Evolutionary conservation across 2,113 vertebrate genomes (phyloP).

Genomic region (Heptranchias perlo): DNA sequence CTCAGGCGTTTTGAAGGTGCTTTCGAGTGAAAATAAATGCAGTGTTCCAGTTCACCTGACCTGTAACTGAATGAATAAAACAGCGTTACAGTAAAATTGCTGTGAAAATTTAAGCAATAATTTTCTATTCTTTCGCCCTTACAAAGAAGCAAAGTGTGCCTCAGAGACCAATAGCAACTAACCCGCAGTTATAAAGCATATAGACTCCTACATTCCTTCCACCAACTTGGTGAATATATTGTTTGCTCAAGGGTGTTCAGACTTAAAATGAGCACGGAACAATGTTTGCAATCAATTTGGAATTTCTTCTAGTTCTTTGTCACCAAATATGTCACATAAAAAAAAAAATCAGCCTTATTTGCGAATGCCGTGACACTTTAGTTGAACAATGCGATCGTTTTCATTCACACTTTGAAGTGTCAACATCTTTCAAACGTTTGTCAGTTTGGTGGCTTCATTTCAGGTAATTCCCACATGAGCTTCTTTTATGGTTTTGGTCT

Average conservation of each 20-base stretch:
- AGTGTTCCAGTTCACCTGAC: neutral
- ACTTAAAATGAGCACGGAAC: neutral
- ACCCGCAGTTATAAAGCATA: neutral
- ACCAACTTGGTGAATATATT: neutral
- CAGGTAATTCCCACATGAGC: neutral
- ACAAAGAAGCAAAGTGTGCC: neutral
- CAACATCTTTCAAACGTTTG: neutral
- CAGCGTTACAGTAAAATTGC: neutral
- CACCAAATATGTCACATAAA: neutral
- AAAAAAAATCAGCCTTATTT: neutral
- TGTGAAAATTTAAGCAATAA: neutral
- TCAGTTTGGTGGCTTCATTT: neutral
- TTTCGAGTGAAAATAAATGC: neutral
- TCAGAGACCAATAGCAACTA: neutral
- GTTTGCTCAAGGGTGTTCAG: neutral
- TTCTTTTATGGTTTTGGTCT: neutral
- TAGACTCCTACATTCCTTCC: neutral
- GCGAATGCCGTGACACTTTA: neutral
- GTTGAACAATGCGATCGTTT: neutral
- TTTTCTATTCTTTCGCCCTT: neutral
- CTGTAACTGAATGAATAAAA: neutral
- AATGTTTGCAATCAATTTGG: neutral
- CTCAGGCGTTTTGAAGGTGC: neutral
- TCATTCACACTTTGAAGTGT: neutral
- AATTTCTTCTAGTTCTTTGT: neutral